Evolutionary conservation across 2,888 invertebrate species (phyloP).

Genomic region (Pristionchus entomophagus): DNA sequence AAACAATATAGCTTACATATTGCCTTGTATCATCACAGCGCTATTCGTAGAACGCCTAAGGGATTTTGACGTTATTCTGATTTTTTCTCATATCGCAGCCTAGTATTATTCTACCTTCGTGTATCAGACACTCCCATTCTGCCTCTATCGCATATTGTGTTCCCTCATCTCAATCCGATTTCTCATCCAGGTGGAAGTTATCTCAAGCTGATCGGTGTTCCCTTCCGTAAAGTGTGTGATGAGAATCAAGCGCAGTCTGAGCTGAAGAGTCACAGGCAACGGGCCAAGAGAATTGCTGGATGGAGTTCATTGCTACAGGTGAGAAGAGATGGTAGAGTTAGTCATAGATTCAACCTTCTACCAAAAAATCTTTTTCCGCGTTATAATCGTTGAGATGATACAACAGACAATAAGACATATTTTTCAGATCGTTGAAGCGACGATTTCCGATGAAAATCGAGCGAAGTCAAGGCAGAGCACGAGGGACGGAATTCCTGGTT

Average conservation of each 20-base stretch:
- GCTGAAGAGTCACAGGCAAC: neutral
- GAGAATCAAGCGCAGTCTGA: constrained; percentile 53
- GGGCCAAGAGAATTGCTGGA: constrained; percentile 45
- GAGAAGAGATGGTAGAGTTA: neutral
- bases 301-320: constrained; percentile 22
- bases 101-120: no score
- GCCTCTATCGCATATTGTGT: no score
- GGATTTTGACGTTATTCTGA: no score
- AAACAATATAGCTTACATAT: no score
- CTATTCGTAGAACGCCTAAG: no score
- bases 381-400: no score
- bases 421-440: constrained; percentile 12
- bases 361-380: no score
- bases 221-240: constrained; percentile 63
- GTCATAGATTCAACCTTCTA: no score
- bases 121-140: no score
- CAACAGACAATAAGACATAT: neutral
- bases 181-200: constrained; percentile 59
- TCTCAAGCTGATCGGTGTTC: constrained; percentile 64
- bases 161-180: no score
- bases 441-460: constrained; percentile 39
- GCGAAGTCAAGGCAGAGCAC: constrained; percentile 29
- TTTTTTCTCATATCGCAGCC: no score
- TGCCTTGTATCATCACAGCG: no score
- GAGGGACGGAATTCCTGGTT: neutral